Evolutionary conservation across 64 coral and sea anemone genomes (phyloP).

Genomic region (Actinia equina): DNA sequence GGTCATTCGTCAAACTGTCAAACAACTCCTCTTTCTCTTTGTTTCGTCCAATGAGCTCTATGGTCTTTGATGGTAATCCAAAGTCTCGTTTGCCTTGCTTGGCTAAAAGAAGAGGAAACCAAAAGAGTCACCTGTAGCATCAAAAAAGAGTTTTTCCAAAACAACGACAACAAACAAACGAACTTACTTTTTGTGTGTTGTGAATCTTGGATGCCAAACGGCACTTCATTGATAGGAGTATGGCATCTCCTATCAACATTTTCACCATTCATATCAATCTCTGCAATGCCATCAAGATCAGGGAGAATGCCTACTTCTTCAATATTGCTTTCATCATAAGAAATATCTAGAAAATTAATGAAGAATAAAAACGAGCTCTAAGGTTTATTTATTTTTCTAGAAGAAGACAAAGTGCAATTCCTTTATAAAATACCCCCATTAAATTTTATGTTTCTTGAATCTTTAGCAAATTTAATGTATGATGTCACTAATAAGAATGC

Average conservation of each 20-base stretch:
- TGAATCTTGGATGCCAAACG: not conserved
- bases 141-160: not conserved
- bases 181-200: not conserved
- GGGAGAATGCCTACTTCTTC: not conserved
- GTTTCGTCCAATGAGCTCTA: not conserved
- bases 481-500: no score
- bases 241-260: not conserved
- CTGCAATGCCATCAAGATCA: not conserved
- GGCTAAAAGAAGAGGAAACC: not conserved
- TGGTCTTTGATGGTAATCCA: not conserved
- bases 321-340: not conserved
- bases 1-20: not conserved
- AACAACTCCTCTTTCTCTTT: not conserved
- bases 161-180: not conserved
- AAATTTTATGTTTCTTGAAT: no score
- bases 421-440: no score
- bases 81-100: not conserved
- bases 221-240: not conserved
- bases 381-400: no score
- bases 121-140: not conserved
- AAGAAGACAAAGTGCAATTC: no score
- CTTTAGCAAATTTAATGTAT: no score
- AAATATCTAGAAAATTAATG: not conserved
- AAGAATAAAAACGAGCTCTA: no score
- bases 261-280: not conserved